Evolutionary conservation across 1,140 invertebrate species (phyloP).

Genomic region (Neoseiulus cucumeris): DNA sequence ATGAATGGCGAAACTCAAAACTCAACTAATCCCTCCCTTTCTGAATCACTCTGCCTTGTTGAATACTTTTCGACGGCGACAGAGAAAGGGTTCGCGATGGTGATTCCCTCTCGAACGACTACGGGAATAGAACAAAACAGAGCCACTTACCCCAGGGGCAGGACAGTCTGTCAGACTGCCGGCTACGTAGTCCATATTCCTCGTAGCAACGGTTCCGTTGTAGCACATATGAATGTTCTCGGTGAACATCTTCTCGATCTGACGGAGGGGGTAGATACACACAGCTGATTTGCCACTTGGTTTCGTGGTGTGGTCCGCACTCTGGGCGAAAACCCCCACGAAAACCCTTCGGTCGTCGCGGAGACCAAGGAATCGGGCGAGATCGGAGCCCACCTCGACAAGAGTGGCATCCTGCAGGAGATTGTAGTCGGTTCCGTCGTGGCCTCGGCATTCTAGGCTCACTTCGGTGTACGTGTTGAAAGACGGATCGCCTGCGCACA

Average conservation of each 20-base stretch:
- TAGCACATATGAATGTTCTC: conserved; percentile 94
- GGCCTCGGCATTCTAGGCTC: conserved; percentile 56
- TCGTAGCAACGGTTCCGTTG: conserved; percentile 67
- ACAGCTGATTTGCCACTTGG: conserved; percentile 54
- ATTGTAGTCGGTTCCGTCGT: conserved; percentile 50
- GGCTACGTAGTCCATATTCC: conserved; percentile 80
- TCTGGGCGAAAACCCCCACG: conserved; percentile 60
- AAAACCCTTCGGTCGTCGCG: conserved; percentile 51
- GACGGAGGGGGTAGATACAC: conserved; percentile 40
- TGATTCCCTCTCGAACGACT: too few species aligned
- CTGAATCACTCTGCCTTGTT: too few species aligned
- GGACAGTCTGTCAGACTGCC: conserved; percentile 73
- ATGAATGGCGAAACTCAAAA: too few species aligned
- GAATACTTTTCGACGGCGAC: too few species aligned
- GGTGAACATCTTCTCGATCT: conserved; percentile 78
- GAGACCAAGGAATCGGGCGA: conserved; percentile 57
- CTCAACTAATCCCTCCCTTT: too few species aligned
- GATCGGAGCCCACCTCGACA: conserved; percentile 48
- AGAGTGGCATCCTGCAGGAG: conserved; percentile 75
- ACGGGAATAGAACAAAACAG: too few species aligned
- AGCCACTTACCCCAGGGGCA: conserved; percentile 47
- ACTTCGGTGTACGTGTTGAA: conserved; percentile 86
- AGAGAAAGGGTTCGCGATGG: too few species aligned
- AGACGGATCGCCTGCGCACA: conserved; percentile 77
- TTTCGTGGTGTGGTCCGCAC: conserved; percentile 55